phyloP scores from a whole-genome alignment of 2,113 vertebrate genomes.

The Gavia stellata region DNA sequence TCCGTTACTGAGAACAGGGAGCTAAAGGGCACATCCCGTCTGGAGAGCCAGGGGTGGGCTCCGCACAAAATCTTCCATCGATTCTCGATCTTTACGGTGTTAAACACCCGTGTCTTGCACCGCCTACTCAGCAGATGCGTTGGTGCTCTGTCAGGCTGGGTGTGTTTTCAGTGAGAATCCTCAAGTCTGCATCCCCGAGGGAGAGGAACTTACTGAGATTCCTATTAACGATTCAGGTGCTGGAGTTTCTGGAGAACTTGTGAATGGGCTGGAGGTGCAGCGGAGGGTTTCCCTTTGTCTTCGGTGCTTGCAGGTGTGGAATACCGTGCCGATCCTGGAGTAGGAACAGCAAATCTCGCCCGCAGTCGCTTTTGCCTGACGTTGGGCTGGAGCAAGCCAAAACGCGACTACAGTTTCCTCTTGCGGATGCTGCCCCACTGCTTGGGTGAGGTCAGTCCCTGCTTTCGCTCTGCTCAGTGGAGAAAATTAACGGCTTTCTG shows the following conservation, averaged over 20 bases:
- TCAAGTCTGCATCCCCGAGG: rapidly evolving
- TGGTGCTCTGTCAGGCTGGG: background rate
- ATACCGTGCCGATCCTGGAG: rapidly evolving
- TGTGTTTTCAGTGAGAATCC: rapidly evolving
- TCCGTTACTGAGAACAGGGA: rapidly evolving
- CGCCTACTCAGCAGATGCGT: background rate
- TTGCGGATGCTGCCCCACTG: rapidly evolving
- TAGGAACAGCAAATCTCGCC: rapidly evolving
- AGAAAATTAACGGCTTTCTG: background rate
- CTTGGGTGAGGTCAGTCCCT: background rate
- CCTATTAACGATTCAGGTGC: background rate
- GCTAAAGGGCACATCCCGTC: rapidly evolving
- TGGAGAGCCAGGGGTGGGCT: background rate
- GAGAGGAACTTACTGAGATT: background rate
- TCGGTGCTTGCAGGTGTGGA: background rate
- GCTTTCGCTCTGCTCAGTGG: rapidly evolving
- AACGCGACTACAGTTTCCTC: rapidly evolving
- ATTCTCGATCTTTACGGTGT: background rate
- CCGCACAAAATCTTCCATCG: rapidly evolving
- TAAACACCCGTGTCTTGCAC: background rate
- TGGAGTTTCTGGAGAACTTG: background rate
- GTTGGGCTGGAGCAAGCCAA: background rate
- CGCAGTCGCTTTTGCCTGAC: rapidly evolving
- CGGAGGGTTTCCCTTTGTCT: rapidly evolving
- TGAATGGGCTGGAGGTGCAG: background rate